These are phyloP conservation scores for Notolepis coatsorum DNA, from an alignment of 2,797 vertebrate species.

Conservation along the genomic window DNA sequence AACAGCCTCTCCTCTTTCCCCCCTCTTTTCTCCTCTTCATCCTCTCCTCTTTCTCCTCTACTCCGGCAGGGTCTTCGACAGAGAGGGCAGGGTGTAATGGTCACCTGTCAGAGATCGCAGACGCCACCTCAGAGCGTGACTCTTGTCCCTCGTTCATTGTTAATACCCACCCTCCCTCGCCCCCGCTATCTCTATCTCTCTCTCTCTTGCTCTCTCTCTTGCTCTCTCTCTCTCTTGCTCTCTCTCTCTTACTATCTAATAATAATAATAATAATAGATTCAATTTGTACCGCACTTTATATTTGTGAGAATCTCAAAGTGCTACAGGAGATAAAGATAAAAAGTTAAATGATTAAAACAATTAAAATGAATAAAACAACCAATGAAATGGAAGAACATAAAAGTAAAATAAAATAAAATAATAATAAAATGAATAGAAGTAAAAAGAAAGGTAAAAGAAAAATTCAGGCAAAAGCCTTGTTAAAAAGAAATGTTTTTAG, in stretches of 20 bases:
- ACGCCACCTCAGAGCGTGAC: slow-evolving; percentile 56
- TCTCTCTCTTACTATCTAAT: neutral
- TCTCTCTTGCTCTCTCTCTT: slow-evolving; percentile 25
- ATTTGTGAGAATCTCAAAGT: too few relatives aligned
- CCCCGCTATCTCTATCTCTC: slow-evolving; percentile 29
- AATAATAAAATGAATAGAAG: too few relatives aligned
- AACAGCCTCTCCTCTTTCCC: neutral
- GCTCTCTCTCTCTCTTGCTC: neutral
- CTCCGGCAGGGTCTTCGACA: slow-evolving; percentile 39
- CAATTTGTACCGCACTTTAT: too few relatives aligned
- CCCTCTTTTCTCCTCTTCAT: neutral
- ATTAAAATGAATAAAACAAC: too few relatives aligned
- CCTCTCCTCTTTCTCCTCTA: slow-evolving; percentile 13
- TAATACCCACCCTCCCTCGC: slow-evolving; percentile 40
- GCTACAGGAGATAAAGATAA: too few relatives aligned
- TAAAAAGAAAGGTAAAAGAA: too few relatives aligned
- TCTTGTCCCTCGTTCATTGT: slow-evolving; percentile 53
- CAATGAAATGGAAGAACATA: too few relatives aligned
- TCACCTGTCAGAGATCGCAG: slow-evolving; percentile 53
- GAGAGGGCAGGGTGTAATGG: slow-evolving; percentile 40
- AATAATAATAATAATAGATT: too few relatives aligned
- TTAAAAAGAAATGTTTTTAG: too few relatives aligned
- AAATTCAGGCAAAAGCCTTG: too few relatives aligned
- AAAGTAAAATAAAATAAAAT: too few relatives aligned
- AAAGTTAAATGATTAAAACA: too few relatives aligned